Conservation (phyloP, 2,888 invertebrate species). For the Podotricha telesiphe region DNA sequence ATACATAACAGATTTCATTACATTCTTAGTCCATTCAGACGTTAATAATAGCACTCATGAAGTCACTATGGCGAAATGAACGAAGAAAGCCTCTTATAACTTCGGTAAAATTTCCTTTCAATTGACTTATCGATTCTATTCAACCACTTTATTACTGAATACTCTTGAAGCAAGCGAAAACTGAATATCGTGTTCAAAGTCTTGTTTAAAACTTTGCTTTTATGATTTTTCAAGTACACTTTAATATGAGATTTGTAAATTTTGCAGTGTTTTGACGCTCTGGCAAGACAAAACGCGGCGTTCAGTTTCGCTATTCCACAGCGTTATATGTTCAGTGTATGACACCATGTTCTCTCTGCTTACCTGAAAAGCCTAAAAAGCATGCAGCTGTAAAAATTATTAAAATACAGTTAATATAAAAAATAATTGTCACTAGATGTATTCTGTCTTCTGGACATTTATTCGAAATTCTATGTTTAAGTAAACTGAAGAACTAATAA, state of each 20-base stretch:
- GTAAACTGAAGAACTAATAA: too few relatives aligned
- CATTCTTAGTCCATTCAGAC: constrained; percentile 27
- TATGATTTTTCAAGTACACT: constrained; percentile 5
- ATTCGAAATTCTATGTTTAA: too few relatives aligned
- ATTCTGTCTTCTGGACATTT: too few relatives aligned
- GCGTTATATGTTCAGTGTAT: too few relatives aligned
- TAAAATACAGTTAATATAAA: too few relatives aligned
- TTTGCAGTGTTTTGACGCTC: too few relatives aligned
- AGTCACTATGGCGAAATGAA: constrained; percentile 32
- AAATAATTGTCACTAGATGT: too few relatives aligned
- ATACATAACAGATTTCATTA: constrained; percentile 21
- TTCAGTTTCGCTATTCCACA: too few relatives aligned
- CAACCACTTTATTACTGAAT: constrained; percentile 33
- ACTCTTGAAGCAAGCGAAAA: constrained; percentile 12
- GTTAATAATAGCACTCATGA: constrained; percentile 34
- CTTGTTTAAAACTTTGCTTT: constrained; percentile 14
- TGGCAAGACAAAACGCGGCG: too few relatives aligned
- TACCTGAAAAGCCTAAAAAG: too few relatives aligned
- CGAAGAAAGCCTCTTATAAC: constrained; percentile 36
- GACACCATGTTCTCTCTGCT: too few relatives aligned
- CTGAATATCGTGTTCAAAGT: constrained; percentile 20
- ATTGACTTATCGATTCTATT: constrained; percentile 43
- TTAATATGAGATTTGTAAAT: not conserved
- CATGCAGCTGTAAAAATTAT: too few relatives aligned
- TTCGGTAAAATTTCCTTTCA: constrained; percentile 38